These are phyloP conservation scores for Turdus rufiventris DNA, from an alignment of 2,113 vertebrate species.

Conservation along the genomic window DNA sequence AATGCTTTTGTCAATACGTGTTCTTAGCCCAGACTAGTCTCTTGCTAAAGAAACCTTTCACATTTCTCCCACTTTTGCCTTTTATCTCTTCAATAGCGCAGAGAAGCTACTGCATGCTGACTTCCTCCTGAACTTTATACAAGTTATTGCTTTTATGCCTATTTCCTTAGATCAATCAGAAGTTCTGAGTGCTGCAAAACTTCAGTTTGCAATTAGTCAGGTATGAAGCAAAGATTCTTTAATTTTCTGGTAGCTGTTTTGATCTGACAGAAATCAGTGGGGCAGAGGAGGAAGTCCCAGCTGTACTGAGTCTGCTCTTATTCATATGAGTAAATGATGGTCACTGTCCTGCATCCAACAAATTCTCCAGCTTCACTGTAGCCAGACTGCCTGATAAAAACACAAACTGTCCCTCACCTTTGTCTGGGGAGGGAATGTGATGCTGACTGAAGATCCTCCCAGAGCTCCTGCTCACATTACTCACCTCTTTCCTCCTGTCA, in stretches of 20 bases:
- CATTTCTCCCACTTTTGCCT: neutral
- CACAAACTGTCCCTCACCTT: rapidly evolving
- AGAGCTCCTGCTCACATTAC: neutral
- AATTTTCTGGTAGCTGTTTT: neutral
- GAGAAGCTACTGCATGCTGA: conserved; percentile 24
- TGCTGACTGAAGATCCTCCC: neutral
- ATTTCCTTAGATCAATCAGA: neutral
- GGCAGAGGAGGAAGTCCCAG: neutral
- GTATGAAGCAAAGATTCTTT: neutral
- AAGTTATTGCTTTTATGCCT: conserved; percentile 23
- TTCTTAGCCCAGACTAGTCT: conserved; percentile 12
- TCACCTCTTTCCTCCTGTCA: conserved; percentile 96
- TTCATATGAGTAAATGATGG: neutral
- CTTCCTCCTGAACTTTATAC: neutral
- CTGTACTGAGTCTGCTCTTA: neutral
- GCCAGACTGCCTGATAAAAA: neutral
- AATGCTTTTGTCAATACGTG: conserved; percentile 47
- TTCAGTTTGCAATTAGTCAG: neutral
- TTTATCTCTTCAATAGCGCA: conserved; percentile 32
- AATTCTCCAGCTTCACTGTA: neutral
- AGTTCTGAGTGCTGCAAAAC: neutral
- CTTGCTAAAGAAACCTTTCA: conserved; percentile 10
- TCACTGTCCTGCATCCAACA: neutral
- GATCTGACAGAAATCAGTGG: neutral
- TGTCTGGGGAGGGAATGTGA: neutral